Conservation (phyloP, 2,888 invertebrate genomes). For the Eupithecia subfuscata region DNA sequence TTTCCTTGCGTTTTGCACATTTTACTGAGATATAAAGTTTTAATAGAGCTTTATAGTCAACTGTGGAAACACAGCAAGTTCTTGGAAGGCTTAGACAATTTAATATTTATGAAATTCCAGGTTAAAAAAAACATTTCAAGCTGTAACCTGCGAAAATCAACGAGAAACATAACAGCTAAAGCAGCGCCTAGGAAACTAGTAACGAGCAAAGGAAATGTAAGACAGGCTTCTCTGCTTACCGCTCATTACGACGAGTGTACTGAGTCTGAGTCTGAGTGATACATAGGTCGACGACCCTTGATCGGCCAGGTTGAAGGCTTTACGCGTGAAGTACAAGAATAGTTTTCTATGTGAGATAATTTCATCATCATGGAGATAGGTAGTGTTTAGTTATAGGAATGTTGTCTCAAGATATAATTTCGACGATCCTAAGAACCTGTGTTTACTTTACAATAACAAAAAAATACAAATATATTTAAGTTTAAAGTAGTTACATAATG, state of each 20-base stretch:
- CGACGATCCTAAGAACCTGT: not conserved
- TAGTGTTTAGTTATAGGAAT: not conserved
- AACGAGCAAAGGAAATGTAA: conserved; percentile 35
- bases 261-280: conserved; percentile 36
- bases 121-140: not conserved
- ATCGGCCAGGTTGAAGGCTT: conserved; percentile 40
- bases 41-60: too few species aligned
- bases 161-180: not conserved
- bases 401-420: not conserved
- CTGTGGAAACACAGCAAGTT: too few species aligned
- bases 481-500: too few species aligned
- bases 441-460: not conserved
- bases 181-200: not conserved
- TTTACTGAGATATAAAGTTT: too few species aligned
- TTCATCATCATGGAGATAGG: conserved; percentile 1
- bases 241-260: conserved; percentile 42
- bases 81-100: too few species aligned
- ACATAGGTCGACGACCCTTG: conserved; percentile 37
- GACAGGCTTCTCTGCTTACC: conserved; percentile 41
- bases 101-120: too few species aligned
- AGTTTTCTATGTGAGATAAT: conserved; percentile 2
- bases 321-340: conserved; percentile 7
- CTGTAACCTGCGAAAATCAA: not conserved
- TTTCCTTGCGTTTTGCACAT: not conserved
- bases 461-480: too few species aligned